These are phyloP conservation scores for Bombus pyrosoma DNA, from an alignment of 1,140 invertebrate genomes.

Conservation along the genomic window DNA sequence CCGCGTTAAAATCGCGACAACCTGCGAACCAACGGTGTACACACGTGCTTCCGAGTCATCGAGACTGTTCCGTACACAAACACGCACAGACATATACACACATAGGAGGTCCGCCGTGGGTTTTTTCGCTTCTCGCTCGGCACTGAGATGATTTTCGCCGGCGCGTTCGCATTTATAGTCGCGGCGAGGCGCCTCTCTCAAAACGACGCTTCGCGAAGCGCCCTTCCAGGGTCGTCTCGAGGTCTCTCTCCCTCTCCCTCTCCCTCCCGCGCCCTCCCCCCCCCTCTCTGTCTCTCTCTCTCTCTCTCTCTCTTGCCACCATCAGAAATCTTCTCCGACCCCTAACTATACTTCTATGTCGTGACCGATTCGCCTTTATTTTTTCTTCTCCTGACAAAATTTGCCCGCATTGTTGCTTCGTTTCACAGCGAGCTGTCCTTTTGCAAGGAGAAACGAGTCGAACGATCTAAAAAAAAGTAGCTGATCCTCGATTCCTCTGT, in stretches of 20 bases:
- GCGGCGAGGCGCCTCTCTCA: conserved; percentile 36
- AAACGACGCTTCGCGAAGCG: conserved; percentile 45
- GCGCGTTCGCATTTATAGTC: conserved; percentile 68
- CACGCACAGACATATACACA: no score
- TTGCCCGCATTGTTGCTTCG: background rate
- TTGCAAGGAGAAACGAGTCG: background rate
- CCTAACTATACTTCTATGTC: background rate
- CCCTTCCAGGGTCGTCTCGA: conserved; percentile 53
- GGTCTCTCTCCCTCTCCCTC: conserved; percentile 26
- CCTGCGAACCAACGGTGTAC: background rate
- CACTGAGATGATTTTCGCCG: conserved; percentile 69
- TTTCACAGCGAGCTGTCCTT: background rate
- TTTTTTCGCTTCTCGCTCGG: conserved; percentile 57
- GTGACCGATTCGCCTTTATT: background rate
- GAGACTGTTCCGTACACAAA: background rate
- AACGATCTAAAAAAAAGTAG: background rate
- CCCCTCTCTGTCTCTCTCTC: no score
- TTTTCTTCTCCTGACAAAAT: background rate
- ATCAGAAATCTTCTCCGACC: background rate
- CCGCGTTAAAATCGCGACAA: conserved; percentile 18
- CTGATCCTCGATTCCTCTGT: background rate
- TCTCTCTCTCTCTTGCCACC: background rate
- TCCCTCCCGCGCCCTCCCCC: rapidly evolving
- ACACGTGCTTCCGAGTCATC: conserved; percentile 2
- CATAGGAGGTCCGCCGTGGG: conserved; percentile 15